phyloP scores from a whole-genome alignment of 2,113 vertebrate genomes.

The Benthochromis sp. region DNA sequence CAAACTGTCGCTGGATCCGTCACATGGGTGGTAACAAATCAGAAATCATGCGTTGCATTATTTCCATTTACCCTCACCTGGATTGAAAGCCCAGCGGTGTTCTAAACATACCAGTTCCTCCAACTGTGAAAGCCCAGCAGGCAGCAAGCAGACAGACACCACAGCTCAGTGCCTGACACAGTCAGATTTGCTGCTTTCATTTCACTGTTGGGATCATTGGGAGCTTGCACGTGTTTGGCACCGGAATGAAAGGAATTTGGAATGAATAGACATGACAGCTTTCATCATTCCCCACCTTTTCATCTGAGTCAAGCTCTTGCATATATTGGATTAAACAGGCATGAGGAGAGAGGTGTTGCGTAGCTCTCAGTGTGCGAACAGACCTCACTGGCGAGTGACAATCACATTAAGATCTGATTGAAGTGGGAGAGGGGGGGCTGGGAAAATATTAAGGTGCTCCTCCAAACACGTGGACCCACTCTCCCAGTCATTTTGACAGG shows the following conservation, averaged over 20 bases:
- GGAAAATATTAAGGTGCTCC: slow-evolving; percentile 12
- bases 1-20: not conserved
- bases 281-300: slow-evolving; percentile 54
- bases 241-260: slow-evolving; percentile 56
- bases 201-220: slow-evolving; percentile 50
- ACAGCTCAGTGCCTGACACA: slow-evolving; percentile 35
- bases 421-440: not conserved
- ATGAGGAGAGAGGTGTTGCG: slow-evolving; percentile 36
- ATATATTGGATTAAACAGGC: slow-evolving; percentile 39
- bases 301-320: slow-evolving; percentile 43
- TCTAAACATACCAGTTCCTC: not conserved
- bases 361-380: not conserved
- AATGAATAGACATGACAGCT: slow-evolving; percentile 46
- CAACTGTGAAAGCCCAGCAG: slow-evolving; percentile 18
- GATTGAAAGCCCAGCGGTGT: not conserved
- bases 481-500: not conserved
- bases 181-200: slow-evolving; percentile 53
- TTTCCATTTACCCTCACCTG: not conserved
- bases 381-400: not conserved
- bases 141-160: slow-evolving; percentile 17
- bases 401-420: slow-evolving; percentile 16
- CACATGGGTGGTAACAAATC: not conserved
- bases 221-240: slow-evolving; percentile 41
- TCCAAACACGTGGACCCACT: slow-evolving; percentile 1
- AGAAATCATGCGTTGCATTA: not conserved